Base-by-base conservation (phyloP, 2,888 invertebrate genomes). In the Amphipoea oculea region DNA sequence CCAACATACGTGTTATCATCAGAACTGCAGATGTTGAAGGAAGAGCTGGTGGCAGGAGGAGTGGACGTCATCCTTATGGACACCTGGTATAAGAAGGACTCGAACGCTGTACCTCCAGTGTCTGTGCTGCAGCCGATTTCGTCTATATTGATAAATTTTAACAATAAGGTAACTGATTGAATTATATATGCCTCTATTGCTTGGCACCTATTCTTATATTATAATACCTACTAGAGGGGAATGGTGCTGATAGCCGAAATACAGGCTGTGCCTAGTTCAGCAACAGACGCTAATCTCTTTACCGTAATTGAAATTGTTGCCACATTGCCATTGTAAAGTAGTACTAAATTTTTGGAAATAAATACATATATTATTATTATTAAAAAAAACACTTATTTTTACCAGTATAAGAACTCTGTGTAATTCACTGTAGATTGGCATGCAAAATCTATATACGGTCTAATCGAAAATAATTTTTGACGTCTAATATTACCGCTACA, bases 51-150 rank as follows among this genome's bases (percentile, higher is more conserved):
- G 0, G 98, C 98, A 51, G 98, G 98, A 88, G 98, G 98, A 0
- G 98, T 98, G 23, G 99, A 99, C 89, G 98, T 98, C 0, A 97
- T 97, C 3, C 96, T 99, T 1, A 97, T 99, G 81, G 99, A 99
- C 93, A 98, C 98, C 6, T 99, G 99, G 99, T 99, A 99, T 95
- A 98, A 99, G 92, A 99, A 99, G 94, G 99, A 99, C 93, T 98
- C 98, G 81, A 99, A 99, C 93, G 99, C 99, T 0, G 99, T 99
- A 0, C 99, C 99, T 0, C 98, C 99, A 0, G 98, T 99, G 23
- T 99, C 99, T 9, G 99, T 99, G 23, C 96, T 99, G 45, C 99
- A 99, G 93, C 99, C 99, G 0, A 99, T 99, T 91, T 99, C 99
- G 20, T 99, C 99, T 7, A 99, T 99, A 91, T 97, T 99, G 65